Conservation (phyloP, 2,888 invertebrate genomes). For the Malachius bipustulatus region DNA sequence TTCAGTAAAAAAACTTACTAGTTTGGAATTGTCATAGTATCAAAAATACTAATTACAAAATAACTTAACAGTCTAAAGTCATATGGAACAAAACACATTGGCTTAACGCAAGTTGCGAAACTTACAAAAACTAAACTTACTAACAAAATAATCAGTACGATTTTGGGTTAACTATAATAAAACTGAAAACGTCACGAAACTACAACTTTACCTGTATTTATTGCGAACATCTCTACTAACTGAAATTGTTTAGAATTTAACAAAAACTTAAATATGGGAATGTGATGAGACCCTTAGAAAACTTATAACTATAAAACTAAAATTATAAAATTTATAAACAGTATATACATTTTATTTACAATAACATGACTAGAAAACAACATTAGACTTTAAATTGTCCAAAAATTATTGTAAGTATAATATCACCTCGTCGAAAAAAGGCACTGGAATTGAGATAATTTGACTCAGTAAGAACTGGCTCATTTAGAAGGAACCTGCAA, state of each 20-base stretch:
- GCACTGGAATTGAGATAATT: slow-evolving; percentile 1
- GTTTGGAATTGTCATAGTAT: slow-evolving; percentile 1
- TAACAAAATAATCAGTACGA: slow-evolving; percentile 1
- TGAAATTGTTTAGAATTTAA: not conserved
- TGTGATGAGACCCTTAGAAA: not conserved
- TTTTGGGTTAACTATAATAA: not conserved
- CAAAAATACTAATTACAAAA: slow-evolving; percentile 1
- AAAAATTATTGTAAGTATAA: slow-evolving; percentile 26
- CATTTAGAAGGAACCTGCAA: too few relatives aligned
- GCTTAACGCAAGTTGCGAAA: not conserved
- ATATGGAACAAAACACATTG: slow-evolving; percentile 1
- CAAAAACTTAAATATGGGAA: slow-evolving; percentile 1
- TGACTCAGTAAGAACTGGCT: too few relatives aligned
- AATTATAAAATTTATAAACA: slow-evolving; percentile 1
- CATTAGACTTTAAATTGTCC: slow-evolving; percentile 29
- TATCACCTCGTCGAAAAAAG: not conserved
- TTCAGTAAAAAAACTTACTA: too few relatives aligned
- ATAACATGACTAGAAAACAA: slow-evolving; percentile 33
- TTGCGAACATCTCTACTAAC: not conserved
- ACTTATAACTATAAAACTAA: not conserved
- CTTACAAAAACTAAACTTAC: not conserved
- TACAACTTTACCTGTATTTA: not conserved
- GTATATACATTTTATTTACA: slow-evolving; percentile 23
- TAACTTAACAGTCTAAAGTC: not conserved
- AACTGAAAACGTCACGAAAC: slow-evolving; percentile 3